phyloP scores from a whole-genome alignment of 2,888 invertebrate genomes.

The Temnothorax ravouxi region DNA sequence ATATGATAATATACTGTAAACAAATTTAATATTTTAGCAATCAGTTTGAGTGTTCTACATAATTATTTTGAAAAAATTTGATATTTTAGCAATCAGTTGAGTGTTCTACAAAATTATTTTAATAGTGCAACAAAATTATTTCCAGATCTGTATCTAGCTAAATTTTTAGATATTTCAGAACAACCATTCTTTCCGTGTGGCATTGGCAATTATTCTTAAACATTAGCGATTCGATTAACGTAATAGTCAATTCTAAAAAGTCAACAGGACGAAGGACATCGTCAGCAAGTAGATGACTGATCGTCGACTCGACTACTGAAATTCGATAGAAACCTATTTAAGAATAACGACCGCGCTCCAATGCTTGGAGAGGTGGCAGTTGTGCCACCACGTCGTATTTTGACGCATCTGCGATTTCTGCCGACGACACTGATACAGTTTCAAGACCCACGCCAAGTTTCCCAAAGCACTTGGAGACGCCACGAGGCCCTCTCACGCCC shows the following conservation, averaged over 20 bases:
- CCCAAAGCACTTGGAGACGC: constrained; percentile 30
- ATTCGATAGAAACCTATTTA: constrained; percentile 49
- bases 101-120: too few species aligned
- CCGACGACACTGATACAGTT: constrained; percentile 58
- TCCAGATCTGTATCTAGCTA: too few species aligned
- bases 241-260: not conserved
- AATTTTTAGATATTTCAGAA: too few species aligned
- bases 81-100: too few species aligned
- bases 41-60: too few species aligned
- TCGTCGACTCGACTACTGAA: constrained; percentile 21
- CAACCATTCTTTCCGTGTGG: too few species aligned
- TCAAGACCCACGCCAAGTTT: constrained; percentile 55
- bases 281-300: not conserved
- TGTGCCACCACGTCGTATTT: constrained; percentile 40
- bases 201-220: not conserved
- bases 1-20: too few species aligned
- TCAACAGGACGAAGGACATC: not conserved
- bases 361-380: constrained; percentile 1
- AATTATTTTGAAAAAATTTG: too few species aligned
- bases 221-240: not conserved
- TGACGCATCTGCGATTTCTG: constrained; percentile 59
- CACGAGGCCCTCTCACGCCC: constrained; percentile 36
- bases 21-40: too few species aligned
- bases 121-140: too few species aligned
- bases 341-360: constrained; percentile 59